These are phyloP conservation scores for Ophion obscuratus DNA, from an alignment of 2,888 invertebrate species.

Conservation along the genomic window DNA sequence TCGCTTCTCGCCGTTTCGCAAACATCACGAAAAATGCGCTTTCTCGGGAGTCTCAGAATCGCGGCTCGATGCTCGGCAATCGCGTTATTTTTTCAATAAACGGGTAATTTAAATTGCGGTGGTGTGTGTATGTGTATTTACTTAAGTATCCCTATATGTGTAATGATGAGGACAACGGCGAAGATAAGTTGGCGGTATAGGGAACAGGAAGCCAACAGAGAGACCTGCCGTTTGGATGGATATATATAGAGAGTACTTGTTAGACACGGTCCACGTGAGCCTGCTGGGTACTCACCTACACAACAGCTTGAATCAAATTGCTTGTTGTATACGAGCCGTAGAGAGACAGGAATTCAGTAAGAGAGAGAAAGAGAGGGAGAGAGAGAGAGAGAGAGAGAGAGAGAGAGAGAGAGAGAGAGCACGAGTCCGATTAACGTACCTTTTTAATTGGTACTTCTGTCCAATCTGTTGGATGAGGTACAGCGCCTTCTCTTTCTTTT, in stretches of 20 bases:
- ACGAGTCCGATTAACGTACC: slow-evolving; percentile 38
- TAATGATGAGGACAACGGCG: neutral
- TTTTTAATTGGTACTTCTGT: slow-evolving; percentile 57
- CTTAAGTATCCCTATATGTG: neutral
- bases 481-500: neutral
- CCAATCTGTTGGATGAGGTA: slow-evolving; percentile 10
- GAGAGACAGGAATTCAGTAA: neutral
- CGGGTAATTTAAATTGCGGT: neutral
- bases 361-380: slow-evolving; percentile 12
- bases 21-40: slow-evolving; percentile 14
- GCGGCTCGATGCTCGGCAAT: neutral
- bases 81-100: neutral
- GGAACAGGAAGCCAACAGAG: slow-evolving; percentile 29
- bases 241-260: slow-evolving; percentile 46
- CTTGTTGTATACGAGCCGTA: slow-evolving; percentile 29
- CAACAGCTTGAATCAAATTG: slow-evolving; percentile 48
- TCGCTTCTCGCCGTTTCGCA: neutral
- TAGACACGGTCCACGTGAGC: slow-evolving; percentile 65
- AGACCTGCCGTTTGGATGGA: neutral
- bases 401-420: too few relatives aligned
- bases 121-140: too few relatives aligned
- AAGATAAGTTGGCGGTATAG: neutral
- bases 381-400: slow-evolving; percentile 10
- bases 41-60: neutral
- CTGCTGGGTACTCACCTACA: slow-evolving; percentile 40